Evolutionary conservation across 2,888 invertebrate genomes (phyloP).

Genomic region (Tetheella fluctuosa): DNA sequence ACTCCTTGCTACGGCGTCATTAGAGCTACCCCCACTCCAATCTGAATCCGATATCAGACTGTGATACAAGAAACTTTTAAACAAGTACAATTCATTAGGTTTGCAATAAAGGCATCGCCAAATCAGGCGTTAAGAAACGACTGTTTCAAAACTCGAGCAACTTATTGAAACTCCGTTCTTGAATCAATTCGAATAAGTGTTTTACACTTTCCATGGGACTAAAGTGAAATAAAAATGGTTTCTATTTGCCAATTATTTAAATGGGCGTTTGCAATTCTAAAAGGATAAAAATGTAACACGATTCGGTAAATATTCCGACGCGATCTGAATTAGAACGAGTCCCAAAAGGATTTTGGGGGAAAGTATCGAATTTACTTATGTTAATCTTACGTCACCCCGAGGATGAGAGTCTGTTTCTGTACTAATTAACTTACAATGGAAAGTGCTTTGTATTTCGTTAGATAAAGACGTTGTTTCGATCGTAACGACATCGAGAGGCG

Average conservation of each 20-base stretch:
- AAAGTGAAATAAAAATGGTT: constrained; percentile 47
- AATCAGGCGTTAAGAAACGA: constrained; percentile 52
- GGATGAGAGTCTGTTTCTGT: constrained; percentile 62
- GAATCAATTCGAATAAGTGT: constrained; percentile 50
- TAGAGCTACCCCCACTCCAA: constrained; percentile 50
- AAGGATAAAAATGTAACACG: constrained; percentile 59
- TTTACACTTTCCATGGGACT: constrained; percentile 45
- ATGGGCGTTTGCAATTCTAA: constrained; percentile 54
- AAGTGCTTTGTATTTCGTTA: constrained; percentile 44
- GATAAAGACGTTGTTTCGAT: constrained; percentile 30
- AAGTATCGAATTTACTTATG: constrained; percentile 76
- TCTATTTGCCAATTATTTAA: constrained; percentile 64
- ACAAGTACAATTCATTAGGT: constrained; percentile 72
- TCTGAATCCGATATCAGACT: constrained; percentile 57
- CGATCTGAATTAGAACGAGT: constrained; percentile 61
- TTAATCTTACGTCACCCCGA: constrained; percentile 71
- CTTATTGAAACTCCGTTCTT: constrained; percentile 46
- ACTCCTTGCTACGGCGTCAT: constrained; percentile 58
- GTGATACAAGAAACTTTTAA: constrained; percentile 68
- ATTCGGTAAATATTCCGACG: constrained; percentile 59
- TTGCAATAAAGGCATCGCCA: constrained; percentile 62
- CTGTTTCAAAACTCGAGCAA: constrained; percentile 40
- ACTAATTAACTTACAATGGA: constrained; percentile 61
- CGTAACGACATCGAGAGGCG: too few species aligned
- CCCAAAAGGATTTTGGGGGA: constrained; percentile 56